These are phyloP conservation scores for Eulemur rubriventer DNA, from an alignment of 2,797 vertebrate genomes.

Conservation along the genomic window DNA sequence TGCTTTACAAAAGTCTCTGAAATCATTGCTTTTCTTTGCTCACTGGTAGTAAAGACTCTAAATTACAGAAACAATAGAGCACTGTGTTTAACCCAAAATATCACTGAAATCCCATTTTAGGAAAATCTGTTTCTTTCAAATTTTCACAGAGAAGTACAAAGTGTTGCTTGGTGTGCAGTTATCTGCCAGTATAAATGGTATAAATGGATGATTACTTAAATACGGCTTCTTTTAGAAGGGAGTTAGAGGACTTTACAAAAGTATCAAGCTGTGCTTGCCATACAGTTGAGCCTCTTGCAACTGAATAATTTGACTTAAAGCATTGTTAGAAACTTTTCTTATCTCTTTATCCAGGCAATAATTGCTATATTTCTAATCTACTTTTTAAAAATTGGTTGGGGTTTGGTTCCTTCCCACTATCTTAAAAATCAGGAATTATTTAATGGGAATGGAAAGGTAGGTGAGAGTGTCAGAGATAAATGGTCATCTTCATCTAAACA, in stretches of 20 bases:
- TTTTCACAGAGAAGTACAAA: constrained; percentile 83
- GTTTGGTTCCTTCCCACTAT: constrained; percentile 70
- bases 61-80: constrained; percentile 76
- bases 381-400: constrained; percentile 51
- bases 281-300: constrained; percentile 83
- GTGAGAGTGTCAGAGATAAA: not conserved
- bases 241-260: constrained; percentile 85
- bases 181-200: constrained; percentile 85
- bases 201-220: constrained; percentile 88
- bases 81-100: constrained; percentile 84
- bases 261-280: constrained; percentile 84
- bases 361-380: constrained; percentile 76
- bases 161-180: constrained; percentile 81
- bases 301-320: constrained; percentile 84
- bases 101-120: constrained; percentile 83
- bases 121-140: constrained; percentile 78
- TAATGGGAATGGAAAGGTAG: constrained; percentile 22
- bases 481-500: not conserved
- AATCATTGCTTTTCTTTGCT: constrained; percentile 48
- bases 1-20: constrained; percentile 55
- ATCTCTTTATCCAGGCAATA: constrained; percentile 79
- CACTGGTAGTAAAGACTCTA: constrained; percentile 74
- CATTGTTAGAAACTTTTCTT: constrained; percentile 82
- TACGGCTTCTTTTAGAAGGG: constrained; percentile 83
- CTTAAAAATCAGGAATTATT: constrained; percentile 70